Base-by-base conservation (phyloP, 2,888 invertebrate species). In the Uloborus plumipes region DNA sequence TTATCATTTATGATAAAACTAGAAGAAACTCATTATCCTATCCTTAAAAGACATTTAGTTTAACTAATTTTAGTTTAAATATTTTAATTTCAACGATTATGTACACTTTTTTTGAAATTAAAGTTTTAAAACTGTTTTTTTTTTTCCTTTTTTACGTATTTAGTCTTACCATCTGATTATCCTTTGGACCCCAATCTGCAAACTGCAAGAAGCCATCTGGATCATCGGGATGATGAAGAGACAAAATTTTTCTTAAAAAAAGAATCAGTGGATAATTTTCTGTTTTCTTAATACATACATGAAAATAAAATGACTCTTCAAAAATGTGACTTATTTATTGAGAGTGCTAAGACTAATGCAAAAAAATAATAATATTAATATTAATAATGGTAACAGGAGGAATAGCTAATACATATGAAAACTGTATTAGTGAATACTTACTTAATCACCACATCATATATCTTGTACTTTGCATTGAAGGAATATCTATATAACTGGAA, bases 141-240 rank as follows among this genome's bases (percentile, higher is more conserved):
- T n/a, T n/a, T n/a, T n/a, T 26, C 26, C 4, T 4, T 26, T 26
- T 26, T 4, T 26, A 26, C 26, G 4, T 26, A 26, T 3, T 4
- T 26, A 26, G 4, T 59, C 74, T 77, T 84, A 84, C 84, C 66
- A 86, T n/a, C 65, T 85, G 84, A 59, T 83, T 81, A n/a, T 84
- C 80, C 26, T 71, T 84, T 9, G 85, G 84, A 18, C 86, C 86
- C 86, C 86, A 86, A n/a, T 39, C 59, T 39, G 85, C 86, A 39
- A 82, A 85, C 31, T 85, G 86, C 13, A 86, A 31, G 65, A 73
- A 76, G 6, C 73, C 79, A 6, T 79, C 84, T 9, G 66, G 61
- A 18, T 84, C 76, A 18, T 79, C 66, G 6, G 39, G 16, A 16
- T 55, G 73, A 50, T 74, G 58, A 15, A 84, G 74, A n/a, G 70